These are phyloP conservation scores for Laticauda laticaudata DNA, from an alignment of 2,113 vertebrate species.

Conservation along the genomic window DNA sequence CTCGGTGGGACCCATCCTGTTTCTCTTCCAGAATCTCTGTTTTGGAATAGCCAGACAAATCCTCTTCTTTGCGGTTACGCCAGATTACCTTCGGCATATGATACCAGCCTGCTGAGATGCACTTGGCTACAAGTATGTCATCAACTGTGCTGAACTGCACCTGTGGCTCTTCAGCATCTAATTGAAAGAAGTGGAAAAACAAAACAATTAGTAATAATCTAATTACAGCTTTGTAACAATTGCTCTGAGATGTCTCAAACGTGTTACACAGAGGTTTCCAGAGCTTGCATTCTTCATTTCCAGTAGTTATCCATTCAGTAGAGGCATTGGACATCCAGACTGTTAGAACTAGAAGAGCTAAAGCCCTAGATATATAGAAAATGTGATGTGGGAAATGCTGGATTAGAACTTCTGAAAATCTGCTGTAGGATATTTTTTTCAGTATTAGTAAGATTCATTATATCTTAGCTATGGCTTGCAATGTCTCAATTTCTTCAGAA, in stretches of 20 bases:
- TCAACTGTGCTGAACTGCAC: constrained; percentile 46
- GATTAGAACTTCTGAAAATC: neutral
- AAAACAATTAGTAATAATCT: constrained; percentile 39
- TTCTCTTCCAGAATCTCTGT: constrained; percentile 51
- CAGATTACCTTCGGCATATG: constrained; percentile 53
- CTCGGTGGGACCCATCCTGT: constrained; percentile 40
- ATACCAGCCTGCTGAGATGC: constrained; percentile 55
- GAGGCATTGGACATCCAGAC: neutral
- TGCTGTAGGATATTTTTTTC: neutral
- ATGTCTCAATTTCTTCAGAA: neutral
- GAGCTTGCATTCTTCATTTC: neutral
- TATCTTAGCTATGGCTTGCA: neutral
- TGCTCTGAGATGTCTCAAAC: neutral
- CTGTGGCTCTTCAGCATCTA: constrained; percentile 60
- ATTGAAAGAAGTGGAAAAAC: constrained; percentile 35
- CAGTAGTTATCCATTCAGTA: neutral
- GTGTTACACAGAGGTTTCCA: neutral
- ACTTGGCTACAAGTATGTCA: constrained; percentile 37
- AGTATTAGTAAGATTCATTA: neutral
- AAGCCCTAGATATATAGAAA: neutral
- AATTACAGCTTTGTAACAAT: constrained; percentile 12
- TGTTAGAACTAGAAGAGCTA: neutral
- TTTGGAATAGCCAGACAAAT: constrained; percentile 46
- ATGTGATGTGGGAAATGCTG: neutral
- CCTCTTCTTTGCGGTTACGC: constrained; percentile 47